phyloP scores from a whole-genome alignment of 2,888 invertebrate genomes.

The Apamea monoglypha region DNA sequence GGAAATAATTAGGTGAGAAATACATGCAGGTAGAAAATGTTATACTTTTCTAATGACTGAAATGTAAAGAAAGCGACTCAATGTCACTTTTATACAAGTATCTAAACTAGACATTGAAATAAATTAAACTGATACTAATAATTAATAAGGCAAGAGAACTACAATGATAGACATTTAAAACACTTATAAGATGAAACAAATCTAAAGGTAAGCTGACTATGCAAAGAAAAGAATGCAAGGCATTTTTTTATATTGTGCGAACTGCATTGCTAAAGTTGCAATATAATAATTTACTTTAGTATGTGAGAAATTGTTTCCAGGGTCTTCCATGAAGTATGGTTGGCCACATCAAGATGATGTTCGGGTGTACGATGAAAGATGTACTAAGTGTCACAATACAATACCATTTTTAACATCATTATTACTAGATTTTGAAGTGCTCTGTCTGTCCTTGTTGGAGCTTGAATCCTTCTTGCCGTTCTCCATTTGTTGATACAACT shows the following conservation, averaged over 20 bases:
- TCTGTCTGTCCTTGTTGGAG: constrained; percentile 78
- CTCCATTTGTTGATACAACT: constrained; percentile 88
- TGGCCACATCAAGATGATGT: neutral
- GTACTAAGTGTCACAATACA: constrained; percentile 52
- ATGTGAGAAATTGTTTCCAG: neutral
- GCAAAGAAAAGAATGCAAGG: neutral
- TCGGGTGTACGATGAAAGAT: constrained; percentile 7
- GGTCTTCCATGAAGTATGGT: constrained; percentile 2
- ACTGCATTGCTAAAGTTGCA: neutral
- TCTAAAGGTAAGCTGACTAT: constrained; percentile 5
- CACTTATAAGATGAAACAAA: neutral
- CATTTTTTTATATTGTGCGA: no score
- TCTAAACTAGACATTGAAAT: constrained; percentile 12
- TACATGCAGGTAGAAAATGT: constrained; percentile 12
- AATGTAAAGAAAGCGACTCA: neutral
- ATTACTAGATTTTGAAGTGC: constrained; percentile 75
- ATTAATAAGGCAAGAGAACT: neutral
- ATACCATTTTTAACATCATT: constrained; percentile 83
- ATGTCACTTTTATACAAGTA: neutral
- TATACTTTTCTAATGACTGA: neutral
- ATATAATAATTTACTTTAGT: neutral
- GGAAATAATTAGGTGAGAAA: neutral
- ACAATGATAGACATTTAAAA: neutral
- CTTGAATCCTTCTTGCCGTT: constrained; percentile 83
- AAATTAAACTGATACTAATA: neutral